Conservation (phyloP, 2,797 vertebrate genomes). For the Centroberyx gerrardi region DNA sequence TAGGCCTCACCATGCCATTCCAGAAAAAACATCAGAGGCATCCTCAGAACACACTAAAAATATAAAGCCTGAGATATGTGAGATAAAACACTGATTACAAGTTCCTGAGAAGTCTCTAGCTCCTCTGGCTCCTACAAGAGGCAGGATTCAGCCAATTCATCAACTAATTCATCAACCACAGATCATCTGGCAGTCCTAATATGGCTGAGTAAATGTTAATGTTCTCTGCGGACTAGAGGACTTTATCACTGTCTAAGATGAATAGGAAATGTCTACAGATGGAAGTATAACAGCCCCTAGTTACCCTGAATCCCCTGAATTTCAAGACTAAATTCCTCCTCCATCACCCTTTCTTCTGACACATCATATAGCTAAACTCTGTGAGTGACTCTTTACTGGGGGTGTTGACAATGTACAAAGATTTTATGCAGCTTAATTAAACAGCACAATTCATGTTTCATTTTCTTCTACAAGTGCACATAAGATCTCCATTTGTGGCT, state of each 20-base stretch:
- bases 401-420: not conserved
- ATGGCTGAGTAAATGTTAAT: conserved; percentile 62
- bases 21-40: not conserved
- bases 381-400: not conserved
- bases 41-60: too few relatives aligned
- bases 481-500: too few relatives aligned
- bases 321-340: conserved; percentile 12
- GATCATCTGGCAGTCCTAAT: conserved; percentile 36
- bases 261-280: conserved; percentile 44
- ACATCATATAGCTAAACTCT: not conserved
- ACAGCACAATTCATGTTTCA: not conserved
- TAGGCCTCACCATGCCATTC: not conserved
- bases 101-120: conserved; percentile 1
- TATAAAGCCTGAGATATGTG: not conserved
- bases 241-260: conserved; percentile 56
- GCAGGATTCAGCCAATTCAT: conserved; percentile 24
- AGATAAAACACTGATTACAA: conserved; percentile 18
- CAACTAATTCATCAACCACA: conserved; percentile 39
- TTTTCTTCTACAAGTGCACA: not conserved
- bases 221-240: conserved; percentile 28
- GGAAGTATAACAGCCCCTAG: conserved; percentile 6
- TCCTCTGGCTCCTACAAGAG: not conserved
- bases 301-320: not conserved
- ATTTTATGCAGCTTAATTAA: not conserved
- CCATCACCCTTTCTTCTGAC: not conserved